Conservation (phyloP, 2,113 vertebrate species). For the Crotalus tigris region DNA sequence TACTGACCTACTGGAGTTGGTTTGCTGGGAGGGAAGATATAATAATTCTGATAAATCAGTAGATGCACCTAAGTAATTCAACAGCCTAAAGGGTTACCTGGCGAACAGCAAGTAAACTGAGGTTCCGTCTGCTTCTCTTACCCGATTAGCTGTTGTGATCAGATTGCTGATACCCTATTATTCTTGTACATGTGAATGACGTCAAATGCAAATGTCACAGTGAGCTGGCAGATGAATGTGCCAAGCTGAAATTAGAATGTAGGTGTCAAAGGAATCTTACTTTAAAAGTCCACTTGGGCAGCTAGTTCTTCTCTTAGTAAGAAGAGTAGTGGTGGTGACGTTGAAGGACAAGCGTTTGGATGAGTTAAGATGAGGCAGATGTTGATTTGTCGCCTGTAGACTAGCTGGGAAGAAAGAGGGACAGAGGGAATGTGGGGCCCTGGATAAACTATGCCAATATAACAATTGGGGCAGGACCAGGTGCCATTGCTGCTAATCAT, state of each 20-base stretch:
- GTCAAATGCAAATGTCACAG: slow-evolving; percentile 41
- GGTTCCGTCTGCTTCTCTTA: background rate
- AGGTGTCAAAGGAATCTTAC: background rate
- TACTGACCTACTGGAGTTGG: background rate
- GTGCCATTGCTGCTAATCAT: background rate
- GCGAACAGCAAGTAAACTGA: background rate
- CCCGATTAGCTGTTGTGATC: background rate
- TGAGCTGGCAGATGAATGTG: slow-evolving; percentile 26
- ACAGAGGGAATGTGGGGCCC: background rate
- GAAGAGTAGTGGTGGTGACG: background rate
- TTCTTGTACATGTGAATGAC: slow-evolving; percentile 38
- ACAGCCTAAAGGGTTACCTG: background rate
- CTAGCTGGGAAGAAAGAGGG: background rate
- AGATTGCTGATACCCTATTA: slow-evolving; percentile 7
- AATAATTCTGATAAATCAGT: background rate
- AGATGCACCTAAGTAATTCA: background rate
- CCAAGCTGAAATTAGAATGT: slow-evolving; percentile 1
- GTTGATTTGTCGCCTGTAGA: too few relatives aligned
- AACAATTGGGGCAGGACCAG: background rate
- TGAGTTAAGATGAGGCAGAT: background rate
- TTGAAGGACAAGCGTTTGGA: background rate
- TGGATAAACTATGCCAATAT: background rate
- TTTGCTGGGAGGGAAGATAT: background rate
- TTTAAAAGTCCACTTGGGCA: background rate
- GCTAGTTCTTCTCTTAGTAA: background rate